These are phyloP conservation scores for Ranitomeya variabilis DNA, from an alignment of 2,113 vertebrate species.

Conservation along the genomic window DNA sequence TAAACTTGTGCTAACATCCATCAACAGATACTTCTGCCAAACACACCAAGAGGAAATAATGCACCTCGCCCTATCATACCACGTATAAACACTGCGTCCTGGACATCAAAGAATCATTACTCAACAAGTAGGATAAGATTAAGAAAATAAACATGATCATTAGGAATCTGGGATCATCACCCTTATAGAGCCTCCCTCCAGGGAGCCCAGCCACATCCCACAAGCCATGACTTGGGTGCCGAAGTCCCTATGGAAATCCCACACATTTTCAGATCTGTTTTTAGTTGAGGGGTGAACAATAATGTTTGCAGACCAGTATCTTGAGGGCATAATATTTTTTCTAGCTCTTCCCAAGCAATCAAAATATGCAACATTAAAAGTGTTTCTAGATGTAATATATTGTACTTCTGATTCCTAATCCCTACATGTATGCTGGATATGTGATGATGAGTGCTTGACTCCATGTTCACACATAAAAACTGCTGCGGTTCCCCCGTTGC, in stretches of 20 bases:
- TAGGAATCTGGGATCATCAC: slow-evolving; percentile 1
- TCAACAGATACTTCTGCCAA: slow-evolving; percentile 18
- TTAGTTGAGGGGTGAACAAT: neutral
- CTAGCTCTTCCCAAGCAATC: neutral
- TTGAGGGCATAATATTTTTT: neutral
- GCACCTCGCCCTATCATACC: slow-evolving; percentile 3
- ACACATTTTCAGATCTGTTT: neutral
- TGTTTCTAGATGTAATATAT: too few relatives aligned
- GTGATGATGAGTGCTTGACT: too few relatives aligned
- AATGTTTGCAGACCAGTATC: neutral
- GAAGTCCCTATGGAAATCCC: neutral
- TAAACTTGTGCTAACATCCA: slow-evolving; percentile 38
- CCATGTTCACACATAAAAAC: too few relatives aligned
- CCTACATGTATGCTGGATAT: neutral
- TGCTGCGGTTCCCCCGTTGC: too few relatives aligned
- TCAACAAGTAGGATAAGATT: slow-evolving; percentile 36
- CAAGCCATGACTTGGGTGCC: neutral
- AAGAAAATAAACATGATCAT: slow-evolving; percentile 22
- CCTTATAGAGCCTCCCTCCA: neutral
- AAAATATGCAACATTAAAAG: neutral
- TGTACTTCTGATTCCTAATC: too few relatives aligned
- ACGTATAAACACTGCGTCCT: slow-evolving; percentile 8
- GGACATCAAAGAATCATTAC: slow-evolving; percentile 47
- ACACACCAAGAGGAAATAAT: slow-evolving; percentile 20
- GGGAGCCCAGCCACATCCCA: neutral